These are phyloP conservation scores for Callionymus lyra DNA, from an alignment of 2,113 vertebrate species.

Conservation along the genomic window DNA sequence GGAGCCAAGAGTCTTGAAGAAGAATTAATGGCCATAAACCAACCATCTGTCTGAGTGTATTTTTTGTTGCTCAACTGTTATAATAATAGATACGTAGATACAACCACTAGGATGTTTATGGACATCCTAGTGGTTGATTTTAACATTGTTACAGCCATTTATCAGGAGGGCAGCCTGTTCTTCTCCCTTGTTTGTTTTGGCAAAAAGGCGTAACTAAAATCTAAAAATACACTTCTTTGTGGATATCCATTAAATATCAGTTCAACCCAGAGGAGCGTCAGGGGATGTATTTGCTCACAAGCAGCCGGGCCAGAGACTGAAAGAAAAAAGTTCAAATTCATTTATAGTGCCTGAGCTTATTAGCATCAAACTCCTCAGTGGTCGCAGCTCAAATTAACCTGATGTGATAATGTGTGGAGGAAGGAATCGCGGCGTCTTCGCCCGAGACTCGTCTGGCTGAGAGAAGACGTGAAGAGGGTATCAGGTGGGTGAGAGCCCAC, in stretches of 20 bases:
- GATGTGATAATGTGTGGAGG: conserved; percentile 18
- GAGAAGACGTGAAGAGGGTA: conserved; percentile 20
- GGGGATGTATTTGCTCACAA: not conserved
- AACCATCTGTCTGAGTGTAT: too few relatives aligned
- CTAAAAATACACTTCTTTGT: conserved; percentile 4
- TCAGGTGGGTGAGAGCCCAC: conserved; percentile 18
- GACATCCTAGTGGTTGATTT: too few relatives aligned
- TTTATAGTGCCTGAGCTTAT: conserved; percentile 21
- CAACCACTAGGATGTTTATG: too few relatives aligned
- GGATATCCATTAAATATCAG: conserved; percentile 6
- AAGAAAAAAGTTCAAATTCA: conserved; percentile 22
- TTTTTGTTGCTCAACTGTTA: too few relatives aligned
- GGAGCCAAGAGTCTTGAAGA: too few relatives aligned
- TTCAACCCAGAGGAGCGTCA: not conserved
- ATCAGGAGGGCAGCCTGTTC: too few relatives aligned
- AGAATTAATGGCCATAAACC: too few relatives aligned
- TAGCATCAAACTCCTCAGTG: conserved; percentile 22
- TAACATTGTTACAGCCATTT: too few relatives aligned
- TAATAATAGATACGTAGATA: too few relatives aligned
- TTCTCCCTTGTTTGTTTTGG: too few relatives aligned
- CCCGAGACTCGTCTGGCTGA: conserved; percentile 9
- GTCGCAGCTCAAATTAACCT: conserved; percentile 18
- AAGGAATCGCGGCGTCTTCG: conserved; percentile 11
- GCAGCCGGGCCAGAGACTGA: conserved; percentile 3
- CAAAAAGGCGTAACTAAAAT: too few relatives aligned